phyloP scores from a whole-genome alignment of 2,888 invertebrate species.

The Metacarcinus magister region DNA sequence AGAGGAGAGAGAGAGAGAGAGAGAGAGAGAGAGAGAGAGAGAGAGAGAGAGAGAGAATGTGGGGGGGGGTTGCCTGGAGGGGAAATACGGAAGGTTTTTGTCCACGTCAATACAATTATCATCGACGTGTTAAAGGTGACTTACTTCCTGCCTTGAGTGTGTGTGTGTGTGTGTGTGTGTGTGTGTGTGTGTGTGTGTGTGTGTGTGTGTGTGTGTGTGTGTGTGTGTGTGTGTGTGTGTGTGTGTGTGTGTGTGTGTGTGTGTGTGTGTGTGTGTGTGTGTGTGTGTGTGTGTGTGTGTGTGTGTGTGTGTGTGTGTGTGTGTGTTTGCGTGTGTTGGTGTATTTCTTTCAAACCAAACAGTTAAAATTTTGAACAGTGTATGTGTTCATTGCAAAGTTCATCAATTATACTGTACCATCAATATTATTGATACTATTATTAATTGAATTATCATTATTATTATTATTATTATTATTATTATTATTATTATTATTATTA shows the following conservation, averaged over 20 bases:
- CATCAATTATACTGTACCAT: not conserved
- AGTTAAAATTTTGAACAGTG: no score
- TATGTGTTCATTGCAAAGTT: no score
- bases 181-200: constrained; percentile 13
- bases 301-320: no score
- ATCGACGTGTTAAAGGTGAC: not conserved
- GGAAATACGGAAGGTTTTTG: no score
- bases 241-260: constrained; percentile 26
- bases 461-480: not conserved
- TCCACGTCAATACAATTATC: not conserved
- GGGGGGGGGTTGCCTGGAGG: no score
- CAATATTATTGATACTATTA: not conserved
- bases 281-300: no score
- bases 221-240: constrained; percentile 22
- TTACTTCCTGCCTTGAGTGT: not conserved
- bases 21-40: not conserved
- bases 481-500: not conserved
- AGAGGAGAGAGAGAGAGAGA: not conserved
- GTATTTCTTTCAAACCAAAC: no score
- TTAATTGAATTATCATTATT: not conserved
- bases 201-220: constrained; percentile 22
- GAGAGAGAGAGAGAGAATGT: not conserved
- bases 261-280: not conserved
- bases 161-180: constrained; percentile 10
- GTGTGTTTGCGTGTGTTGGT: no score